A percentile compares a stretch with the other conserved stretches of the same genome.
Evolutionary conservation across 2,113 vertebrate species (phyloP).

Genomic region (Siniperca knerii): DNA sequence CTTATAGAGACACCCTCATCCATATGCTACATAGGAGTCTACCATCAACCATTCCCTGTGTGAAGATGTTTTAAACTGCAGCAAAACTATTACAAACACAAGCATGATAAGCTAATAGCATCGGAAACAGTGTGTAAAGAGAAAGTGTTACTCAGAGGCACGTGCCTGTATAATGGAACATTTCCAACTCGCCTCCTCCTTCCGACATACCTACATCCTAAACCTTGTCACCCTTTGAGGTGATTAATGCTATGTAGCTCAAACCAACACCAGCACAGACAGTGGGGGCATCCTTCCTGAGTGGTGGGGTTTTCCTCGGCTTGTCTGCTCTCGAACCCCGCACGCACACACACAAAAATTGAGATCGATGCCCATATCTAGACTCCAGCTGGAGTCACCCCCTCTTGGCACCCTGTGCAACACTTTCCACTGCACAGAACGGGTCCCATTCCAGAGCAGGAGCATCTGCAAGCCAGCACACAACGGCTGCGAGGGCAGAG

Average conservation of each 20-base stretch:
- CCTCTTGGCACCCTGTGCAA: constrained; percentile 64
- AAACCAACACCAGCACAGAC: constrained; percentile 62
- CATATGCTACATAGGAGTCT: not conserved
- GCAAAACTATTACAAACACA: not conserved
- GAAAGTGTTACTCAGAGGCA: constrained; percentile 22
- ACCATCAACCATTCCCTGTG: not conserved
- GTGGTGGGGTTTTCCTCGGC: constrained; percentile 73
- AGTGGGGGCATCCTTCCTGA: constrained; percentile 81
- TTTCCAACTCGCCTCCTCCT: constrained; percentile 43
- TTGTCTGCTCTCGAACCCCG: constrained; percentile 28
- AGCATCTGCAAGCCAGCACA: constrained; percentile 64
- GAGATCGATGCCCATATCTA: constrained; percentile 34
- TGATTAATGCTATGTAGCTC: constrained; percentile 69
- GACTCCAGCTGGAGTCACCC: constrained; percentile 64
- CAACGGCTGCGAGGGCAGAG: constrained; percentile 59
- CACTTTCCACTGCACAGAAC: constrained; percentile 73
- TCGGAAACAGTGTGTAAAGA: not conserved
- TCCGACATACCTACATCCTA: constrained; percentile 58
- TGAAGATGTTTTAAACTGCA: not conserved
- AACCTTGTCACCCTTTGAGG: constrained; percentile 61
- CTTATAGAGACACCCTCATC: not conserved
- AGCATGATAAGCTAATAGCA: not conserved
- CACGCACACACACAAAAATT: constrained; percentile 38
- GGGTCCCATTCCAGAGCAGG: constrained; percentile 61
- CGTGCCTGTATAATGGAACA: constrained; percentile 55